Percentiles rank a stretch among this genome's conserved stretches.
Conservation (phyloP, 2,113 vertebrate genomes). For the Saccopteryx leptura region DNA sequence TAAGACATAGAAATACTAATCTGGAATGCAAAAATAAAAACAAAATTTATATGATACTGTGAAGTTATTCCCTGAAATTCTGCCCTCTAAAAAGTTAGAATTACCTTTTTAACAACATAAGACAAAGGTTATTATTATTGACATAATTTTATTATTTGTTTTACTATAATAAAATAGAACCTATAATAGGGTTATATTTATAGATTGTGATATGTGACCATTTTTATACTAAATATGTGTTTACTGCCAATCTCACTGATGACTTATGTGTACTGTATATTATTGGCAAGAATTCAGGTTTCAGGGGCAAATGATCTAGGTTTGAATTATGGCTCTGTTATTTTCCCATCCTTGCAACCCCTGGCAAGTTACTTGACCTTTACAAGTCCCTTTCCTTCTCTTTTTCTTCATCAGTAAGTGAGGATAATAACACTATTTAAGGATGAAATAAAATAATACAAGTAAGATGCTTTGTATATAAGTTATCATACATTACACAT, state of each 20-base stretch:
- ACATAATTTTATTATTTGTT: background rate
- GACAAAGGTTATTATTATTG: slow-evolving; percentile 8
- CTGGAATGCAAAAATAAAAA: background rate
- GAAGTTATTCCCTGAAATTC: background rate
- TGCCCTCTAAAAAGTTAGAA: background rate
- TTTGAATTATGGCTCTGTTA: background rate
- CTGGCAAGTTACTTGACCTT: background rate
- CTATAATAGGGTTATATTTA: background rate
- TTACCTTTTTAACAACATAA: background rate
- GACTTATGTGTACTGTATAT: background rate
- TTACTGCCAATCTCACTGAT: background rate
- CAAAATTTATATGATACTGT: background rate
- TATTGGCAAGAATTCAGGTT: background rate
- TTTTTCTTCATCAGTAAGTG: background rate
- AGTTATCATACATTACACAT: background rate
- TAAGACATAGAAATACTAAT: background rate
- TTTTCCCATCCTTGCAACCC: background rate
- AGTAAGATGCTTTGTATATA: background rate
- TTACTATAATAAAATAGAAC: background rate
- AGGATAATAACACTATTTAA: background rate
- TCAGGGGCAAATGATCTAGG: background rate
- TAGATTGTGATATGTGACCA: background rate
- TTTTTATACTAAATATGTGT: background rate
- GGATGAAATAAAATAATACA: background rate
- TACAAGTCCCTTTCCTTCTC: background rate